Conservation (phyloP, 2,888 invertebrate species). For the Philaethria dido region DNA sequence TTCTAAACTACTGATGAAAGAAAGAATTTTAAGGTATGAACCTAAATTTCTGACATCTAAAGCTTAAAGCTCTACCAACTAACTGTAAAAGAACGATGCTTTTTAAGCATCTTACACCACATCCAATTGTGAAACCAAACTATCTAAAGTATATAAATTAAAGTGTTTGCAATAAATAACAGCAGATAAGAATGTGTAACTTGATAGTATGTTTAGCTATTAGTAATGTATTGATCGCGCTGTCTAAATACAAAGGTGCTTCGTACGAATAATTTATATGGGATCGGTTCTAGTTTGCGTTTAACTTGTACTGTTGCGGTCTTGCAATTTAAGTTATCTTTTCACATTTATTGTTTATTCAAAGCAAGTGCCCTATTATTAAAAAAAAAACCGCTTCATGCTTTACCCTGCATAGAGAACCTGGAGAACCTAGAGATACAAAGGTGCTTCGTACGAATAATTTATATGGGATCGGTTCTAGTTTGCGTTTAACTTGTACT, state of each 20-base stretch:
- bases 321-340: background rate
- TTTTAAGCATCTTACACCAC: no score
- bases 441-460: constrained; percentile 7
- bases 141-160: no score
- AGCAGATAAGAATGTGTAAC: constrained; percentile 14
- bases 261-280: constrained; percentile 1
- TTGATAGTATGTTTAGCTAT: constrained; percentile 16
- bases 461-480: background rate
- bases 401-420: no score
- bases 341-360: no score
- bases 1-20: no score
- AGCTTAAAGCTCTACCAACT: no score
- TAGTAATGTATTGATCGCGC: constrained; percentile 10
- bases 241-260: constrained; percentile 16
- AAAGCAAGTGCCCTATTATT: no score
- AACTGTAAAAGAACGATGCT: no score
- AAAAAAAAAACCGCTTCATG: no score
- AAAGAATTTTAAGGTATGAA: no score
- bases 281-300: background rate
- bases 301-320: background rate
- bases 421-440: no score
- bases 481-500: background rate
- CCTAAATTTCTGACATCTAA: no score
- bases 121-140: background rate
- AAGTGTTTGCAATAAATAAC: constrained; percentile 9